A percentile compares a stretch with the other conserved stretches of the same genome.
phyloP scores from a whole-genome alignment of 2,888 invertebrate species.

The Drosophila neoperkinsi region DNA sequence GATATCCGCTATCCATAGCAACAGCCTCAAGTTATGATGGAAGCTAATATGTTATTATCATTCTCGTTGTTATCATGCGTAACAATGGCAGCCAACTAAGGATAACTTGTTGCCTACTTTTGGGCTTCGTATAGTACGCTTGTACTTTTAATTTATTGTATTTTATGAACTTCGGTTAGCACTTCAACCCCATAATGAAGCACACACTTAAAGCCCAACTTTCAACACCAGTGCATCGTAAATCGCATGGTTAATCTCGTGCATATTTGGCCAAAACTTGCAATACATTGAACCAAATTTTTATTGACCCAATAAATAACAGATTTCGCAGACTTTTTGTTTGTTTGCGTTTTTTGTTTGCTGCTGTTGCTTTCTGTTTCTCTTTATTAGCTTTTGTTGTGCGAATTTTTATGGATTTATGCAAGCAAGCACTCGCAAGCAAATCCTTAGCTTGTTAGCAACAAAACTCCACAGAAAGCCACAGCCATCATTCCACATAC shows the following conservation, averaged over 20 bases:
- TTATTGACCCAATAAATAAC: slow-evolving; percentile 78
- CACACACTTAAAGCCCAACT: background rate
- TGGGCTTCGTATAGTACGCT: slow-evolving; percentile 20
- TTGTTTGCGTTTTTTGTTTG: slow-evolving; percentile 8
- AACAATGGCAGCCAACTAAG: slow-evolving; percentile 45
- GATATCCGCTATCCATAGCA: slow-evolving; percentile 8
- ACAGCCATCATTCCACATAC: background rate
- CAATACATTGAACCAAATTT: slow-evolving; percentile 71
- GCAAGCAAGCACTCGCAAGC: slow-evolving; percentile 20
- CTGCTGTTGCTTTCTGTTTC: slow-evolving; percentile 24
- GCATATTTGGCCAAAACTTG: slow-evolving; percentile 54
- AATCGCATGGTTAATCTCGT: slow-evolving; percentile 54
- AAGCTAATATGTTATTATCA: slow-evolving; percentile 3
- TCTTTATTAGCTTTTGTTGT: slow-evolving; percentile 33
- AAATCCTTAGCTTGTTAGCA: slow-evolving; percentile 54
- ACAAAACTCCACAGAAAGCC: slow-evolving; percentile 14
- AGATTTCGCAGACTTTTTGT: slow-evolving; percentile 52
- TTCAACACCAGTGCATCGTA: slow-evolving; percentile 23
- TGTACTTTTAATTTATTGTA: slow-evolving; percentile 30
- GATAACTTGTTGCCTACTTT: slow-evolving; percentile 52
- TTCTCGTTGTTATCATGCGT: slow-evolving; percentile 7
- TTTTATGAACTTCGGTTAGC: slow-evolving; percentile 25
- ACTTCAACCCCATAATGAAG: slow-evolving; percentile 10
- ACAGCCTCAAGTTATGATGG: slow-evolving; percentile 4
- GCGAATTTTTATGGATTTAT: slow-evolving; percentile 65